phyloP scores from a whole-genome alignment of 1,140 invertebrate species.

The Euborellia annulipes region DNA sequence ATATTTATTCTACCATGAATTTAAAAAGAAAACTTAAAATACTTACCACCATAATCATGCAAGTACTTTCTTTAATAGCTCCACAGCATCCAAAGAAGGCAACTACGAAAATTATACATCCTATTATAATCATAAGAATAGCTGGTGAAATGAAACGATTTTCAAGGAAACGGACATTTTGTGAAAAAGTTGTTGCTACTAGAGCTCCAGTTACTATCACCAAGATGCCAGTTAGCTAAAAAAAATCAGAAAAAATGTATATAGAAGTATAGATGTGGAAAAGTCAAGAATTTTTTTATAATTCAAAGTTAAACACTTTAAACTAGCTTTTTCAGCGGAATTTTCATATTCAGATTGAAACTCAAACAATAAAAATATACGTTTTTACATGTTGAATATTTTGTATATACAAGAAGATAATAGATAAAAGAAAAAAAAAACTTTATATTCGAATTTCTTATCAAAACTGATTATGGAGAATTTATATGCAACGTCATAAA shows the following conservation, averaged over 20 bases:
- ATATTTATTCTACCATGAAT: no score
- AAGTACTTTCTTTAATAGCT: constrained; percentile 65
- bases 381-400: no score
- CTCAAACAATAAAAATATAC: no score
- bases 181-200: constrained; percentile 52
- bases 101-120: constrained; percentile 57
- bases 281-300: constrained; percentile 7
- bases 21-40: no score
- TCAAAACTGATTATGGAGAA: no score
- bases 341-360: no score
- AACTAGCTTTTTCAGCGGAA: no score
- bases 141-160: constrained; percentile 52
- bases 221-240: constrained; percentile 52
- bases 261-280: no score
- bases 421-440: no score
- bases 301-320: constrained; percentile 7
- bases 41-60: constrained; percentile 61
- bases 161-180: constrained; percentile 54
- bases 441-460: no score
- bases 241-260: constrained; percentile 11
- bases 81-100: constrained; percentile 69
- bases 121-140: constrained; percentile 55
- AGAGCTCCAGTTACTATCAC: constrained; percentile 62
- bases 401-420: no score
- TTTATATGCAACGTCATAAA: no score